phyloP scores from a whole-genome alignment of 2,113 vertebrate species.

The Anseranas semipalmata region DNA sequence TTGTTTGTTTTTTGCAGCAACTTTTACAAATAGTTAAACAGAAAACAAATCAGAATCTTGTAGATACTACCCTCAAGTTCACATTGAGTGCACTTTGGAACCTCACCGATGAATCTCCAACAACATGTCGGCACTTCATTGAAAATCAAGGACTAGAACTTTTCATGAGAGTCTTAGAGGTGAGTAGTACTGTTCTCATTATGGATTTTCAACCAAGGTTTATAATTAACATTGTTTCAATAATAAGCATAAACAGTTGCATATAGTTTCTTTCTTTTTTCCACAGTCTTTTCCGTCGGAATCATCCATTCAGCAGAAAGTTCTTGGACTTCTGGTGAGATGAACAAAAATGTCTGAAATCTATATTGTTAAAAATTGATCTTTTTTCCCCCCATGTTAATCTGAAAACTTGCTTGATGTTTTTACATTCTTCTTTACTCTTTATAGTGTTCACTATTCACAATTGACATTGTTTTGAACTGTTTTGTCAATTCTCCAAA shows the following conservation, averaged over 20 bases:
- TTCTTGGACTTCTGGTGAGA: slow-evolving; percentile 96
- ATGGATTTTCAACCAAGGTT: neutral
- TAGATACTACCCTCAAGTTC: slow-evolving; percentile 98
- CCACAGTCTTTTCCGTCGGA: slow-evolving; percentile 93
- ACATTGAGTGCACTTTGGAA: slow-evolving; percentile 98
- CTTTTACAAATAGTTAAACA: slow-evolving; percentile 98
- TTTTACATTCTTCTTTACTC: neutral
- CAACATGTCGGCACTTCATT: slow-evolving; percentile 97
- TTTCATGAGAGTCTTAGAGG: slow-evolving; percentile 98
- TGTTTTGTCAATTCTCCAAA: neutral
- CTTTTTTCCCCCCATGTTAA: neutral
- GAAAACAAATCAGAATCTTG: slow-evolving; percentile 92
- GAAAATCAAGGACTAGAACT: slow-evolving; percentile 98
- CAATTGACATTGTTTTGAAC: neutral
- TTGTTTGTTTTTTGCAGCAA: slow-evolving; percentile 79
- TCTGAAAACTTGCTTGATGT: neutral
- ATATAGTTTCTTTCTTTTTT: slow-evolving; percentile 20
- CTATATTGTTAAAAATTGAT: neutral
- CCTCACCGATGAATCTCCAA: slow-evolving; percentile 98
- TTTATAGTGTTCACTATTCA: neutral
- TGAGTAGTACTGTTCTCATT: slow-evolving; percentile 55
- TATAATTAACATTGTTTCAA: neutral
- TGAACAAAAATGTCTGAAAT: neutral
- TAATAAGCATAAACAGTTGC: slow-evolving; percentile 10
- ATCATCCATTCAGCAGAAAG: slow-evolving; percentile 98